Evolutionary conservation across 2,113 vertebrate genomes (phyloP).

Genomic region (Lampris megalopsis): DNA sequence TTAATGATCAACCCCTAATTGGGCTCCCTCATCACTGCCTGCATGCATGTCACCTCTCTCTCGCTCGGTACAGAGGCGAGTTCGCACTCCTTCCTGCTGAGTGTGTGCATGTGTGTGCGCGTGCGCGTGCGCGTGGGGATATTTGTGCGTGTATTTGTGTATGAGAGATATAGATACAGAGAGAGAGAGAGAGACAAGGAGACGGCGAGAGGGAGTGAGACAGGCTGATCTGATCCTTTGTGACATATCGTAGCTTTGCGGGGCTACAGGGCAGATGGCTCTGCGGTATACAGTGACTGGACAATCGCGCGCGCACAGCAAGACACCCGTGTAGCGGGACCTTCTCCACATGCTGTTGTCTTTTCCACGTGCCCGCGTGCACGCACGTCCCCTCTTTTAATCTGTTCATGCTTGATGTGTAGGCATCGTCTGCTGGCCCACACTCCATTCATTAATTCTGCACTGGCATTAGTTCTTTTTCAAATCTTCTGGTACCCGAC

Average conservation of each 20-base stretch:
- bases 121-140: background rate
- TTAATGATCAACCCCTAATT: no score
- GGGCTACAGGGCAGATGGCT: constrained; percentile 70
- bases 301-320: constrained; percentile 31
- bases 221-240: constrained; percentile 45
- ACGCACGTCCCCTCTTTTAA: no score
- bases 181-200: constrained; percentile 19
- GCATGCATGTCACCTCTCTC: background rate
- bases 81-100: background rate
- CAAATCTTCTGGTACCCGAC: no score
- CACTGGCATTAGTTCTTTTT: no score
- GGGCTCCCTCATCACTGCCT: background rate
- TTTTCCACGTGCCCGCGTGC: background rate
- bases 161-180: background rate
- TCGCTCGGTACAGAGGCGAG: constrained; percentile 11
- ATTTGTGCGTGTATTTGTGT: background rate
- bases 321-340: constrained; percentile 30
- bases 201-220: background rate
- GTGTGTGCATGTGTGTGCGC: background rate
- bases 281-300: constrained; percentile 47
- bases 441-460: no score
- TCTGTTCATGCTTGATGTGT: background rate
- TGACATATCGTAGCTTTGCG: constrained; percentile 58
- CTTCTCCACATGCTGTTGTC: constrained; percentile 26
- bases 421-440: no score